phyloP scores from a whole-genome alignment of 1,140 invertebrate species.

The Brachionus asplanchnoidis region DNA sequence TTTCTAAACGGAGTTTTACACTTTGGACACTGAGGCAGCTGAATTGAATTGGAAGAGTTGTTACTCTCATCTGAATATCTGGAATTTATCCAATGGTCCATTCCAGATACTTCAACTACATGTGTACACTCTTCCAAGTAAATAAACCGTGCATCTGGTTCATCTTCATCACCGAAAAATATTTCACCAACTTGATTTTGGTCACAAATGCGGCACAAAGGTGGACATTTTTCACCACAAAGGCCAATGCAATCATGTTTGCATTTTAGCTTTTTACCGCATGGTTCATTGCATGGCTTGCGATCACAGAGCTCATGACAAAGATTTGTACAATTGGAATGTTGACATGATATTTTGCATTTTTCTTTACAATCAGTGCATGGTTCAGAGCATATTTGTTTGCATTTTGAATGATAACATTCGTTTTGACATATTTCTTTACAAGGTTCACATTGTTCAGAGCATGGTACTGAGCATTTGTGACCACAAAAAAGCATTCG shows the following conservation, averaged over 20 bases:
- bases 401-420: constrained; percentile 61
- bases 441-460: constrained; percentile 63
- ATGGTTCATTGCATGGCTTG: constrained; percentile 56
- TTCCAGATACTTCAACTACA: constrained; percentile 60
- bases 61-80: constrained; percentile 40
- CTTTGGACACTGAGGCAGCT: too few relatives aligned
- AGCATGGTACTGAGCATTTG: constrained; percentile 35
- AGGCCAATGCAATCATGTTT: constrained; percentile 63
- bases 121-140: constrained; percentile 65
- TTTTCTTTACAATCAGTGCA: constrained; percentile 63
- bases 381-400: constrained; percentile 61
- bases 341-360: constrained; percentile 57
- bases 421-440: constrained; percentile 60
- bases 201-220: constrained; percentile 42
- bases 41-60: too few relatives aligned
- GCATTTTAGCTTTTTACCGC: constrained; percentile 56
- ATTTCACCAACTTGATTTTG: constrained; percentile 56
- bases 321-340: constrained; percentile 60
- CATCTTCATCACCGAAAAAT: constrained; percentile 58
- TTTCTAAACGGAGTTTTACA: too few relatives aligned
- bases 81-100: constrained; percentile 60
- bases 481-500: not conserved
- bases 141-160: constrained; percentile 57
- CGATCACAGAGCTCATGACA: constrained; percentile 63
- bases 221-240: constrained; percentile 61